Evolutionary conservation across 2,888 invertebrate genomes (phyloP), one percentile per base, ranked within the genome.

Genomic region (Agonopterix alstromeriana): DNA sequence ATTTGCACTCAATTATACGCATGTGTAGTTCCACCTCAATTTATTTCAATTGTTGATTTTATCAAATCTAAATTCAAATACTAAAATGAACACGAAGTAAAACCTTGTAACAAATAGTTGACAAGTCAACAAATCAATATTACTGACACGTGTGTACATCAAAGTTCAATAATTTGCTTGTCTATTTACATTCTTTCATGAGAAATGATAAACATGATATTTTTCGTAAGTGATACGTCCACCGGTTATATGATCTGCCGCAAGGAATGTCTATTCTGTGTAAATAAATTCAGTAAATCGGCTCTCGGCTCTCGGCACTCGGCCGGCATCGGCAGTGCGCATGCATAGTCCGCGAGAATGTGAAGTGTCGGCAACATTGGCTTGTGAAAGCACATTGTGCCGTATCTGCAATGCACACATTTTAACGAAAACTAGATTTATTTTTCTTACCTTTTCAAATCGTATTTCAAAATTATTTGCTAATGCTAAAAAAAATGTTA

Each of bases 231-330:
- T 54, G 70, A 71, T 63, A 69, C 64, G 17, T 56, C 57, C 62
- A 48, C 57, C 54, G 54, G 76, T 69, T 60, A 81, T 68, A 67
- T 65, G 81, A 81, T 73, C 70, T 63, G 62, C 62, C 61, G 60
- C 60, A 64, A 35, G 67, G 72, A 74, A 76, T 74, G 70, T 68
- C 61, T 70, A 73, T 72, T 74, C 66, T 68, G 69, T 73, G 73
- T 70, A 75, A 77, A 75, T 72, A 74, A 70, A 74, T 70, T 71
- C 65, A 67, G 57, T 63, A 63, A 64, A 54, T 58, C 38, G 9
- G 36, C 36, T 2, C 9, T 14, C 14, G 14, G 17, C 27, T 27
- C 27, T 27, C 27, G 27, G 27, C 5, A 3, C 27, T 27, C 27
- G 27, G 27, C 27, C 5, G 27, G 27, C 27, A 27, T 0, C 1